Conservation (phyloP, 2,888 invertebrate genomes). For the Coelinius sp. region DNA sequence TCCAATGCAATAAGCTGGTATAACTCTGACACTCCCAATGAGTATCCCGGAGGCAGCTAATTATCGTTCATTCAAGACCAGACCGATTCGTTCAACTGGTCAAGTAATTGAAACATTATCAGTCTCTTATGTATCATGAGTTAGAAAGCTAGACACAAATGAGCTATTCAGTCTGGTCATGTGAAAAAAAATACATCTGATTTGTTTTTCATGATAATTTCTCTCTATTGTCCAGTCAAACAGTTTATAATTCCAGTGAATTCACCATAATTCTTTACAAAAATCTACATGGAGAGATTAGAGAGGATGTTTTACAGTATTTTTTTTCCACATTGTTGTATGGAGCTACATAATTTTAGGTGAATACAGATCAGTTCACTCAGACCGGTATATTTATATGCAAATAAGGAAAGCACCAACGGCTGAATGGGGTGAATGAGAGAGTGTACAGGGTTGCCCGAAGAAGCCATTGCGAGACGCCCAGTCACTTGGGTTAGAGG, state of each 20-base stretch:
- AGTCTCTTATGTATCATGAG: slow-evolving; percentile 21
- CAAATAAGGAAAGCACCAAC: slow-evolving; percentile 54
- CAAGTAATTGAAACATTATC: slow-evolving; percentile 53
- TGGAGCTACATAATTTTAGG: slow-evolving; percentile 23
- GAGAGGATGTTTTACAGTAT: not conserved
- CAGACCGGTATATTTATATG: slow-evolving; percentile 58
- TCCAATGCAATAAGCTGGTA: not conserved
- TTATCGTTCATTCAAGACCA: slow-evolving; percentile 16
- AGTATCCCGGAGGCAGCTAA: slow-evolving; percentile 2
- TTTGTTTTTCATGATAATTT: slow-evolving; percentile 29
- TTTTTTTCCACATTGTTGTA: slow-evolving; percentile 8
- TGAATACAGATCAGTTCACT: slow-evolving; percentile 20
- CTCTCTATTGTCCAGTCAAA: not conserved
- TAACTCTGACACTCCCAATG: slow-evolving; percentile 2
- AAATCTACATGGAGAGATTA: not conserved
- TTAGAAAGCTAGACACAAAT: slow-evolving; percentile 27
- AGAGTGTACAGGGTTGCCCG: slow-evolving; percentile 35
- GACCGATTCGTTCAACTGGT: slow-evolving; percentile 20
- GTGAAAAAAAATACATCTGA: no score
- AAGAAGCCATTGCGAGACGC: slow-evolving; percentile 47
- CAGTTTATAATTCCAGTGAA: no score
- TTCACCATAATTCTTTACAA: no score
- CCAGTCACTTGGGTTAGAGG: slow-evolving; percentile 1
- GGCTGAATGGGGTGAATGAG: slow-evolving; percentile 41
- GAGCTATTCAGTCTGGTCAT: not conserved